These are phyloP conservation scores for Verasper variegatus DNA, from an alignment of 2,113 vertebrate species.

Conservation along the genomic window DNA sequence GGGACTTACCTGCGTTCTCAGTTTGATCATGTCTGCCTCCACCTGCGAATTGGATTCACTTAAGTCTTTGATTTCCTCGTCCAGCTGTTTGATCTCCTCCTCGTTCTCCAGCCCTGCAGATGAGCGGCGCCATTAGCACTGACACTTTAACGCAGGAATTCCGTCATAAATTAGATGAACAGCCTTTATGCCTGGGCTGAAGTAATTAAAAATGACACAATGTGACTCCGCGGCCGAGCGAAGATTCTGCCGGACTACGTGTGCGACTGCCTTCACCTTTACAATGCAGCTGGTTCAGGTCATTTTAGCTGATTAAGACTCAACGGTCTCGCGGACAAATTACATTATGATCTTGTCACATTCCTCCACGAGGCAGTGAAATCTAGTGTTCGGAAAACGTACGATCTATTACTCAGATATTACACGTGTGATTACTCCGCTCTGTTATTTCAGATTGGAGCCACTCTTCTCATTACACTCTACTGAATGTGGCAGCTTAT, in stretches of 20 bases:
- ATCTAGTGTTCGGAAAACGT: conserved; percentile 12
- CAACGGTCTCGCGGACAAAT: conserved; percentile 23
- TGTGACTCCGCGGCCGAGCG: neutral
- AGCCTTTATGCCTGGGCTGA: neutral
- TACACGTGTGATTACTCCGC: conserved; percentile 50
- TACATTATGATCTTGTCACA: conserved; percentile 22
- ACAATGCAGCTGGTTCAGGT: neutral
- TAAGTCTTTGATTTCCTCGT: conserved; percentile 99
- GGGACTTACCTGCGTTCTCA: conserved; percentile 94
- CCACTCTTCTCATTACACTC: conserved; percentile 43
- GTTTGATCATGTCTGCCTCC: conserved; percentile 99
- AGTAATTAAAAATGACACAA: conserved; percentile 20
- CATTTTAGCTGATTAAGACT: conserved; percentile 32
- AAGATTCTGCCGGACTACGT: neutral
- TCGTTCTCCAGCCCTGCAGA: conserved; percentile 94
- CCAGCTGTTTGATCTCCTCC: conserved; percentile 98
- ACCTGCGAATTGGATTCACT: conserved; percentile 98
- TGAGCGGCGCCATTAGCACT: conserved; percentile 2
- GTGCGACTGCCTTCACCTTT: conserved; percentile 18
- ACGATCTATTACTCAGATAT: conserved; percentile 8
- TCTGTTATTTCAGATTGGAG: conserved; percentile 43
- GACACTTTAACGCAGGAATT: neutral
- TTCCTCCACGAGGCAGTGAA: conserved; percentile 5
- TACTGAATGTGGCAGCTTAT: conserved; percentile 40
- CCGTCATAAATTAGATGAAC: neutral